A percentile compares a stretch with the other conserved stretches of the same genome.
Conservation (phyloP, 2,113 vertebrate species). For the Scytalopus superciliaris region DNA sequence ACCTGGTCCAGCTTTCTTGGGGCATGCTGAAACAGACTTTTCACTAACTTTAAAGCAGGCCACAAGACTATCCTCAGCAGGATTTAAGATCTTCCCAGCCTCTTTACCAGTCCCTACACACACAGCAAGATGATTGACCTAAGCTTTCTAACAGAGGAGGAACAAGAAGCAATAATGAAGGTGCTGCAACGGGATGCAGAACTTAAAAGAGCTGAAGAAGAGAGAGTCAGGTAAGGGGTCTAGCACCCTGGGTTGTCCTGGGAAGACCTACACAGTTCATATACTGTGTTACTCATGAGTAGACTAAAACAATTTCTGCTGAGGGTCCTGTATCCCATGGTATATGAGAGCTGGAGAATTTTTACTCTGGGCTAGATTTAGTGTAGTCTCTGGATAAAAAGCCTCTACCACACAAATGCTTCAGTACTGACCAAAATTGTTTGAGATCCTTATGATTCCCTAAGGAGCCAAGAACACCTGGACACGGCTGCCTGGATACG, state of each 20-base stretch:
- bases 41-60: background rate
- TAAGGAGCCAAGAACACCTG: background rate
- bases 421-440: background rate
- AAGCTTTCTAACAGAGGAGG: slow-evolving; percentile 90
- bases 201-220: slow-evolving; percentile 86
- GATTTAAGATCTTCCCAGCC: background rate
- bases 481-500: accelerated
- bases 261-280: background rate
- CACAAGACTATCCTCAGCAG: background rate
- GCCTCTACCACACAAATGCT: background rate
- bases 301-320: background rate
- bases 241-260: background rate
- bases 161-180: slow-evolving; percentile 86
- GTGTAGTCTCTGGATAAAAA: background rate
- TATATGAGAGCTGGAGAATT: background rate
- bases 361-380: background rate
- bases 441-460: background rate
- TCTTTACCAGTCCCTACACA: background rate
- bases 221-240: slow-evolving; percentile 83
- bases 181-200: slow-evolving; percentile 88
- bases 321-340: background rate
- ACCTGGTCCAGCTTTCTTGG: background rate
- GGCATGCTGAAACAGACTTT: background rate
- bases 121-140: slow-evolving; percentile 88
- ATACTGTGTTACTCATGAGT: background rate